Base-by-base conservation (phyloP, 2,113 vertebrate species). In the Abramis brama region DNA sequence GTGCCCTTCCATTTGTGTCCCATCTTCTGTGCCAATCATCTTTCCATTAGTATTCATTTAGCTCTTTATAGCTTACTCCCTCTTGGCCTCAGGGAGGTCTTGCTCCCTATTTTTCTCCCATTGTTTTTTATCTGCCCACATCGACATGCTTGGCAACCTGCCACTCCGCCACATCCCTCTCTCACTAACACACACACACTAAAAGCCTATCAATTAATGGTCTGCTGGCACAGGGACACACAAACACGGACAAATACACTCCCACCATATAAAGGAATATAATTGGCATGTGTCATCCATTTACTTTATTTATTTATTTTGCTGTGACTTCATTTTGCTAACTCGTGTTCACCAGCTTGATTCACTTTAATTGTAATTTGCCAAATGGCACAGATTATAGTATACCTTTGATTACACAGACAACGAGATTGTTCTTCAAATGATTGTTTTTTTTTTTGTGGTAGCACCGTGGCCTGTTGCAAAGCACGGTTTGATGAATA, bases 21-120 rank as follows among this genome's bases (percentile, higher is more conserved):
- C 89, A 90, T 91, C 88, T 91, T 87, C 85, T 75, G 1, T 66
- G 82, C 88, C 82, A 89, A 91, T 93, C 90, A 92, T 90, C 89
- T 83, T 73, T 60, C 90, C 91, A 93, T 93, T 93, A 91, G 90
- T 93, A 90, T 91, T 90, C 85, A 92, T 92, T 91, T 88, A 85
- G 88, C 73, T 87, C 89, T 86, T 92, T 88, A 91, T 88, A 87
- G 90, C 85, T 57, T 3, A 17, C 74, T 36, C 86, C 68, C 21
- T 27, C 82, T 79, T 90, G 77, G 21, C 86, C 88, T 89, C 87
- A 87, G 86, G 90, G 86, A 90, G 88, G 78, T 83, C 64, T 62
- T 57, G 76, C 88, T 90, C 90, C 89, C 88, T 43, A 90, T 92
- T 92, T 91, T 90, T 75, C 89, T 90, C 87, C 80, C 87, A 91